Base-by-base conservation (phyloP, 2,797 vertebrate genomes). In the Petrocephalus schoutedeni region DNA sequence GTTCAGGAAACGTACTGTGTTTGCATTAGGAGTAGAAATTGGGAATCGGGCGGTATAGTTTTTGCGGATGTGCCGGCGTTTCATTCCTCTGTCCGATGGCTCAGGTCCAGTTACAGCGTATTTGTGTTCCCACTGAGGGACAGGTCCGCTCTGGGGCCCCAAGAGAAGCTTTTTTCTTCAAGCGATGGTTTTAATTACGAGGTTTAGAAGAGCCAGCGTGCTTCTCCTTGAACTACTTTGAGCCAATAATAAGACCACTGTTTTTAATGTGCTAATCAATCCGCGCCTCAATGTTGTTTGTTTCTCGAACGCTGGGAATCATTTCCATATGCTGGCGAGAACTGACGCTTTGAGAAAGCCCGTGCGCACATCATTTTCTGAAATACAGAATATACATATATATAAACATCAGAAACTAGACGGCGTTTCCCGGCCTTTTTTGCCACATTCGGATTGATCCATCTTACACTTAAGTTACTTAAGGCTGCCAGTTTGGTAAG, bases 401-500 rank as follows among this genome's bases (percentile, higher is more conserved):
- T 9, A 14, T 9, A 77, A 77, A 77, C 41, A 45, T 32, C 36
- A 77, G 36, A 19, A 45, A 77, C 36, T 77, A 77, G 36, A 54
- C 80, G 53, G n/a, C 7, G 8, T 83, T 51, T 45, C 32, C 41
- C 36, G 14, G 36, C 71, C 71, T 77, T 45, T 77, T 77, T 77
- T 77, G 71, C 71, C 36, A 54, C 53, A 57, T 88, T 21, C 5
- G 87, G 90, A 88, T 87, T 90, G 89, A 88, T 89, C 87, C 89
- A 36, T 2, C 54, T 91, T 19, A 89, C 89, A 90, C 84, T n/a
- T 53, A 82, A 77, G 71, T 89, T 88, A 49, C 89, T 87, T 90
- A 92, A 88, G 92, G 91, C 90, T 83, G 88, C 90, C 89, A 90
- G 93, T 94, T 91, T 93, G 89, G 90, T 93, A 93, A 87, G 89